Conservation (phyloP, 2,797 vertebrate species). For the Acanthis flammea region DNA sequence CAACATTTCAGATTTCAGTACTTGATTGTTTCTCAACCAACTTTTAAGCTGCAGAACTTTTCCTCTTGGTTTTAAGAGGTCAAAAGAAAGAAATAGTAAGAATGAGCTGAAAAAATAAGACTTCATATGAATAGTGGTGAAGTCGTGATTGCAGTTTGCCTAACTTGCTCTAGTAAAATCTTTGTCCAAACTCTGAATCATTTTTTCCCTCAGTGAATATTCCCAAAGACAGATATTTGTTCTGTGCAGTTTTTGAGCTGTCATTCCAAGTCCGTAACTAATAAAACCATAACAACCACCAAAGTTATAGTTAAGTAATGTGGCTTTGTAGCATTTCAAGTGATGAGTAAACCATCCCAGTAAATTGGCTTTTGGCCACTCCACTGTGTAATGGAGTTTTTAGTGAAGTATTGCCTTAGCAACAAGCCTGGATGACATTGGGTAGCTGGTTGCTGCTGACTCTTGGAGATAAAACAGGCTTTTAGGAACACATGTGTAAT, state of each 20-base stretch:
- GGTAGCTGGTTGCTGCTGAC: slow-evolving; percentile 53
- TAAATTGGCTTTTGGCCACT: slow-evolving; percentile 24
- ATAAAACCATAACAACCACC: slow-evolving; percentile 43
- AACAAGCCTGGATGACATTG: slow-evolving; percentile 54
- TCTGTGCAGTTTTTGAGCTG: slow-evolving; percentile 20
- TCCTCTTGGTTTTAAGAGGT: background rate
- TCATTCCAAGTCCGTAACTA: background rate
- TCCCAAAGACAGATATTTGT: slow-evolving; percentile 22
- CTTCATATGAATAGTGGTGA: background rate
- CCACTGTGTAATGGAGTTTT: slow-evolving; percentile 22
- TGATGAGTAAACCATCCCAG: slow-evolving; percentile 54
- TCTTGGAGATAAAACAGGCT: slow-evolving; percentile 63
- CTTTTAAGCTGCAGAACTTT: background rate
- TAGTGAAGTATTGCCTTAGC: slow-evolving; percentile 30
- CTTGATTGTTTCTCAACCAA: background rate
- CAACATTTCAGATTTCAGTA: background rate
- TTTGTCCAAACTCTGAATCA: background rate
- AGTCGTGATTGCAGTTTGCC: background rate
- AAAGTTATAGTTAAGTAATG: slow-evolving; percentile 14
- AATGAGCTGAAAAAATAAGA: background rate
- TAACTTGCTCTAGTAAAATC: background rate
- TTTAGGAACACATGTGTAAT: slow-evolving; percentile 51
- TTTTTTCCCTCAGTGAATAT: slow-evolving; percentile 7
- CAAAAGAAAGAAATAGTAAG: background rate
- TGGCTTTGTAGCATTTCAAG: slow-evolving; percentile 31